phyloP scores from a whole-genome alignment of 2,888 invertebrate species.

The Andrena fulva region DNA sequence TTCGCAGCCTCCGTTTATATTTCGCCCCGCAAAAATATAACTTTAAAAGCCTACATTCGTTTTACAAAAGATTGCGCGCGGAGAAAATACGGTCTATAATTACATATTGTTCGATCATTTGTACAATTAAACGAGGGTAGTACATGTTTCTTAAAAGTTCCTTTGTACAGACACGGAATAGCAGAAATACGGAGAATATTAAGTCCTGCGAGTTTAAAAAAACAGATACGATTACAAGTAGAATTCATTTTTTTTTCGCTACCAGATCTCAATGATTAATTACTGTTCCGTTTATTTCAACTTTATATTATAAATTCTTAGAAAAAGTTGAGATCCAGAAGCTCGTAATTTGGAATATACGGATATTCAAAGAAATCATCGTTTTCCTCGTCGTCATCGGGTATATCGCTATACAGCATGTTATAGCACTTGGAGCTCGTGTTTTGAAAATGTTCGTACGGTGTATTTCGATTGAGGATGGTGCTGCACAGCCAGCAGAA shows the following conservation, averaged over 20 bases:
- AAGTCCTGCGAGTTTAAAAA: background rate
- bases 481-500: slow-evolving; percentile 89
- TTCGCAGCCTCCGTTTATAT: background rate
- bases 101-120: background rate
- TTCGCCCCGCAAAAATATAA: too few relatives aligned
- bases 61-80: background rate
- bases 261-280: background rate
- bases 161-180: slow-evolving; percentile 7
- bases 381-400: slow-evolving; percentile 76
- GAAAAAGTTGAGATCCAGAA: slow-evolving; percentile 58
- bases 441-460: slow-evolving; percentile 87
- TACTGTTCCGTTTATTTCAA: slow-evolving; percentile 8
- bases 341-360: slow-evolving; percentile 59
- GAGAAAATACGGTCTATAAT: background rate
- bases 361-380: slow-evolving; percentile 66
- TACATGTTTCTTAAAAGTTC: too few relatives aligned
- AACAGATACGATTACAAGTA: too few relatives aligned
- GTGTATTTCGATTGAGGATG: slow-evolving; percentile 84
- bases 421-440: slow-evolving; percentile 85
- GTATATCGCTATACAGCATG: slow-evolving; percentile 85
- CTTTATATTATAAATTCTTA: slow-evolving; percentile 65
- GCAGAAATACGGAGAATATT: slow-evolving; percentile 16
- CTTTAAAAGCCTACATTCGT: too few relatives aligned
- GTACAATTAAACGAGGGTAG: background rate
- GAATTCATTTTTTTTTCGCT: too few relatives aligned